These are phyloP conservation scores for Ariolimax columbianus DNA, from an alignment of 2,888 invertebrate genomes.

Conservation along the genomic window DNA sequence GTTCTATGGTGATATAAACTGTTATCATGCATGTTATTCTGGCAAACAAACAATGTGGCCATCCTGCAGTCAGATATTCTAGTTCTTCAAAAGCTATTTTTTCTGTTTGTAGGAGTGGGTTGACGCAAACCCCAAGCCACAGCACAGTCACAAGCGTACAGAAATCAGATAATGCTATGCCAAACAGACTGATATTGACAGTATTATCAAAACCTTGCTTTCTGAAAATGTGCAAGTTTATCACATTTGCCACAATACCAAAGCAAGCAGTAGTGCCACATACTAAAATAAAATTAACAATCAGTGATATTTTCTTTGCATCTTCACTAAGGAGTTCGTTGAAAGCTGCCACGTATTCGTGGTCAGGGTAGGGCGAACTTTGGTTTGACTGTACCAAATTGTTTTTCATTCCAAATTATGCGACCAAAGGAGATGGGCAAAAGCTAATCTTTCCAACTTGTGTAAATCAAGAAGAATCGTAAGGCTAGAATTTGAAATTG, in stretches of 20 bases:
- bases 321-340: not conserved
- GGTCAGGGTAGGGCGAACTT: not conserved
- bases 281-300: constrained; percentile 8
- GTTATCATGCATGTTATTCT: constrained; percentile 36
- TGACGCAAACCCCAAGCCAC: not conserved
- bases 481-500: no score
- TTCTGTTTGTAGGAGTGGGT: not conserved
- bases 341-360: not conserved
- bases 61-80: constrained; percentile 27
- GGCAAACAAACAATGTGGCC: constrained; percentile 30
- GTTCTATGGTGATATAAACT: constrained; percentile 34
- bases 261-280: constrained; percentile 5
- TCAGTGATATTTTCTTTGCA: not conserved
- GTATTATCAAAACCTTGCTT: constrained; percentile 21
- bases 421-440: no score
- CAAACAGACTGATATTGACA: constrained; percentile 24
- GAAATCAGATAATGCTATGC: constrained; percentile 27
- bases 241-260: constrained; percentile 12
- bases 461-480: no score
- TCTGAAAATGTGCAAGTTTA: constrained; percentile 22
- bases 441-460: no score
- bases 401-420: not conserved
- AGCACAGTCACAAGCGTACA: constrained; percentile 1
- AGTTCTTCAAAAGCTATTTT: constrained; percentile 5
- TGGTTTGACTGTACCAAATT: not conserved